Evolutionary conservation across 2,113 vertebrate species (phyloP), one percentile per base, ranked within the genome.

Genomic region (Heterocephalus glaber): DNA sequence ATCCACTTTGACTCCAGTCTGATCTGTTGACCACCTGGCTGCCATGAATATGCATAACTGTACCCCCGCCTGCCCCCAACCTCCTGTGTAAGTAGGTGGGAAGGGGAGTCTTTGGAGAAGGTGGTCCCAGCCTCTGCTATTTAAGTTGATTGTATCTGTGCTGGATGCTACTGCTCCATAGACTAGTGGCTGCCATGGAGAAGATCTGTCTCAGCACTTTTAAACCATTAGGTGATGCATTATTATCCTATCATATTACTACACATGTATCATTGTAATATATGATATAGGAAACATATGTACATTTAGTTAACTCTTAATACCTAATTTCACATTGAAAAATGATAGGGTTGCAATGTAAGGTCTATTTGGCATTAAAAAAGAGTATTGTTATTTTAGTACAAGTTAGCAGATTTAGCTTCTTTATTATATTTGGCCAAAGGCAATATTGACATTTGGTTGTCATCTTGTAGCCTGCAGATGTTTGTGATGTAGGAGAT

Each of bases 371-470:
- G 77, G 49, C 47, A 88, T 90, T 95, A 72, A 49, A 86, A 72
- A 94, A 81, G 83, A 81, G 17, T 68, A 60, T 68, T 83, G 38
- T 89, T 92, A 79, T 83, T 88, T 87, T 96, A 90, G 33, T 58
- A 58, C 38, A 68, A 89, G 68, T 83, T 91, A 61, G 44, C 49
- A 77, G 35, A 65, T 95, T 90, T 76, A 80, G 47, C 52, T 63
- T 89, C 80, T 82, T 93, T 41, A 65, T 83, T 94, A n/a, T 38
- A 66, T 70, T 96, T 96, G 85, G 58, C 89, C 86, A 24, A 54
- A 86, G n/a, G 49, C 30, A 47, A 8, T 61, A 76, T 49, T 93
- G 80, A 94, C 68, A 60, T 96, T 89, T 91, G 89, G 41, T 70
- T 91, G 79, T 44, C 47, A 52, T 96, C 76, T 86, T 86, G 44